Conservation (phyloP, 1,140 invertebrate species). For the Listronotus bonariensis region DNA sequence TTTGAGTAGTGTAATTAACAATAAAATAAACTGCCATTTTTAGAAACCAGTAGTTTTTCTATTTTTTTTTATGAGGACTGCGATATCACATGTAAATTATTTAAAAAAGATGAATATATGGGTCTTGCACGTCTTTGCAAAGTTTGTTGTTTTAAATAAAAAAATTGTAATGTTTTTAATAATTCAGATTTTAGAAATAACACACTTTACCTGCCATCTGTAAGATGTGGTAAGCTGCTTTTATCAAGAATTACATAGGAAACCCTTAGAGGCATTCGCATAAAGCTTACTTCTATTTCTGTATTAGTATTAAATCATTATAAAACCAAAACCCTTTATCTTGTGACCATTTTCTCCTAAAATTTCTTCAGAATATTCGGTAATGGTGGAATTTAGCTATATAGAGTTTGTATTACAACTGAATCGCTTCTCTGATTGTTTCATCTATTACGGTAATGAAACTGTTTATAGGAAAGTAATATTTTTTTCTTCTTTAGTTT, state of each 20-base stretch:
- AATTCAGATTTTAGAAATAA: no score
- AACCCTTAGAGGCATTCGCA: constrained; percentile 52
- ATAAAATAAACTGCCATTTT: no score
- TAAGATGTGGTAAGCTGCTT: constrained; percentile 62
- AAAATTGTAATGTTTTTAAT: no score
- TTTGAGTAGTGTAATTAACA: no score
- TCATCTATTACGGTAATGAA: constrained; percentile 13
- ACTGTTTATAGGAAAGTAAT: constrained; percentile 31
- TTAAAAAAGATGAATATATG: no score
- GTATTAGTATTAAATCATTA: constrained; percentile 10
- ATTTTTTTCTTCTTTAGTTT: constrained; percentile 5
- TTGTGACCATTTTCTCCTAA: constrained; percentile 11
- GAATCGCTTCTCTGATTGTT: background rate
- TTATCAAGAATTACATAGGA: constrained; percentile 60
- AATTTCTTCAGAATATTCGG: constrained; percentile 4
- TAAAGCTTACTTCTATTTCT: constrained; percentile 25
- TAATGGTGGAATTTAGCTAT: constrained; percentile 7
- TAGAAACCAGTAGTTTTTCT: no score
- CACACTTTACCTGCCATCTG: constrained; percentile 57
- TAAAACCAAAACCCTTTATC: constrained; percentile 12
- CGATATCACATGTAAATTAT: no score
- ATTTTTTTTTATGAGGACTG: no score
- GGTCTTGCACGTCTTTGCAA: no score
- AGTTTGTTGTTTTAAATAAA: no score
- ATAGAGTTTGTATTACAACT: constrained; percentile 4